Percentiles rank a stretch among this genome's conserved stretches.
phyloP scores from a whole-genome alignment of 2,888 invertebrate species.

The Priocnemis perturbator region DNA sequence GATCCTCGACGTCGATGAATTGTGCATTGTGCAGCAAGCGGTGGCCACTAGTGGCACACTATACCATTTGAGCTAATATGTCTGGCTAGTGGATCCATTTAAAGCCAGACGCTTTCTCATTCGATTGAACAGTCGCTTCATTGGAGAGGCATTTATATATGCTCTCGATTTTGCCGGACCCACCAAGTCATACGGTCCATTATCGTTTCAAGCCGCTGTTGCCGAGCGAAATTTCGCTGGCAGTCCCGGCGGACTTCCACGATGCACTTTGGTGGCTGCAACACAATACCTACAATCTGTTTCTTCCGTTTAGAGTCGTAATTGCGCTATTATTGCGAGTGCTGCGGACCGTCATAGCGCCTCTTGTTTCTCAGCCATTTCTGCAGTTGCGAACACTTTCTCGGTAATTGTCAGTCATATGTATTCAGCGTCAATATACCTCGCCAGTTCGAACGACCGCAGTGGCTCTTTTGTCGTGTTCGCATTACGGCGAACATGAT shows the following conservation, averaged over 20 bases:
- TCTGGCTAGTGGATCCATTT: too few relatives aligned
- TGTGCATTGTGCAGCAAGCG: too few relatives aligned
- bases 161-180: constrained; percentile 9
- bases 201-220: constrained; percentile 37
- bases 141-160: too few relatives aligned
- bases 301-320: constrained; percentile 55
- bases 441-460: too few relatives aligned
- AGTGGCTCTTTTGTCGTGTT: too few relatives aligned
- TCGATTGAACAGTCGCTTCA: too few relatives aligned
- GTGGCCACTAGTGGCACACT: too few relatives aligned
- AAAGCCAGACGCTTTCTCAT: too few relatives aligned
- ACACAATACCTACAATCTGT: constrained; percentile 53
- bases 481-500: too few relatives aligned
- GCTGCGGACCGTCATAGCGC: constrained; percentile 19
- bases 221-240: constrained; percentile 39
- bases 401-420: constrained; percentile 32
- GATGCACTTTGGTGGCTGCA: constrained; percentile 34
- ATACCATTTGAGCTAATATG: too few relatives aligned
- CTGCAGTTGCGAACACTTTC: constrained; percentile 36
- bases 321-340: constrained; percentile 57
- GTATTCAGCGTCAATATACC: background rate
- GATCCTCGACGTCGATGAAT: too few relatives aligned
- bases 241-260: constrained; percentile 33
- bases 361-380: constrained; percentile 42
- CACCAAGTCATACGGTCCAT: constrained; percentile 44